Evolutionary conservation across 2,113 vertebrate genomes (phyloP).

Genomic region (Phodopus roborovskii): DNA sequence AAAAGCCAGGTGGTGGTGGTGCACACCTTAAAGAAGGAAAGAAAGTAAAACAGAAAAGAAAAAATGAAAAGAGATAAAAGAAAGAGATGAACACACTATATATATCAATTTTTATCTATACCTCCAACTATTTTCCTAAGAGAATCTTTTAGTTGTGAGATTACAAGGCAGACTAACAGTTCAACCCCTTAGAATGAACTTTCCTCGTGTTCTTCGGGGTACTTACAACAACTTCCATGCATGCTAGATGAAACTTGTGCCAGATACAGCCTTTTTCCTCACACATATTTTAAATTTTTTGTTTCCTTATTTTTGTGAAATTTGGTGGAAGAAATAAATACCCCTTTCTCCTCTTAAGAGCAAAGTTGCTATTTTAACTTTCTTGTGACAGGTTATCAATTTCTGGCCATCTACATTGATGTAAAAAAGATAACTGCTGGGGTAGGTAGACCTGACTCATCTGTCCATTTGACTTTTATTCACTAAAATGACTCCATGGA

Average conservation of each 20-base stretch:
- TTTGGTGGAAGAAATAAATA: neutral
- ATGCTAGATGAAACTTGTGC: neutral
- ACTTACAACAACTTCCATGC: neutral
- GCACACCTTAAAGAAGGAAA: neutral
- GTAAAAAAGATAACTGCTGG: neutral
- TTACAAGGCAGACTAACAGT: neutral
- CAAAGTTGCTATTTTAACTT: slow-evolving; percentile 33
- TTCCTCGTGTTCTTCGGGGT: slow-evolving; percentile 11
- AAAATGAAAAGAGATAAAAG: neutral
- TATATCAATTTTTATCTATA: neutral
- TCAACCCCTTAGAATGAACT: neutral
- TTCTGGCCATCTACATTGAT: neutral
- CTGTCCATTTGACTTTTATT: slow-evolving; percentile 47
- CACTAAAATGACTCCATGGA: neutral
- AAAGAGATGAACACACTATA: neutral
- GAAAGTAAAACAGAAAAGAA: neutral
- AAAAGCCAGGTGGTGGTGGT: neutral
- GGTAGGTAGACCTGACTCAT: slow-evolving; percentile 37
- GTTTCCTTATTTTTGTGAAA: slow-evolving; percentile 17
- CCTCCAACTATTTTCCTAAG: slow-evolving; percentile 23
- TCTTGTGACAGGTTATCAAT: neutral
- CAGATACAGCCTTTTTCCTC: neutral
- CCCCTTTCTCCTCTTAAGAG: neutral
- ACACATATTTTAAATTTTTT: neutral
- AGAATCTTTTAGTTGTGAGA: neutral